Conservation (phyloP, 2,797 vertebrate species). For the Microchirus variegatus region DNA sequence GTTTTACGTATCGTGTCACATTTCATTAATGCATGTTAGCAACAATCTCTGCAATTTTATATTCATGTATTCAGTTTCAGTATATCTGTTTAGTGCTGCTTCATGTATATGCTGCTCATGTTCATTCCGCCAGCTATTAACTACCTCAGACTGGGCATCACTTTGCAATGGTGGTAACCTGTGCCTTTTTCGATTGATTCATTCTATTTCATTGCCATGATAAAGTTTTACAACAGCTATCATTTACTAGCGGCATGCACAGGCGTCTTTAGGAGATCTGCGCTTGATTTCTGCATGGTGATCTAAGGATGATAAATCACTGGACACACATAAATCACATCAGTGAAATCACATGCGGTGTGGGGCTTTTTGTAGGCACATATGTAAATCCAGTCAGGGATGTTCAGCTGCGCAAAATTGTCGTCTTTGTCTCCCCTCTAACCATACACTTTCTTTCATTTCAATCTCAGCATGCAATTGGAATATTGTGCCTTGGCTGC, state of each 20-base stretch:
- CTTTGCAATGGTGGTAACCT: slow-evolving; percentile 59
- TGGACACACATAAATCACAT: slow-evolving; percentile 65
- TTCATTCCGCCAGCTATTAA: slow-evolving; percentile 28
- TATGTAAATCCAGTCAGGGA: slow-evolving; percentile 71
- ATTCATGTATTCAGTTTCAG: not conserved
- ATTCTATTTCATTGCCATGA: slow-evolving; percentile 71
- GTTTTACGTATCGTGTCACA: no score
- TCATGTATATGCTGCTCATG: slow-evolving; percentile 13
- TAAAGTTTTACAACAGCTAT: slow-evolving; percentile 79
- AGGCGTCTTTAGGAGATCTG: slow-evolving; percentile 63
- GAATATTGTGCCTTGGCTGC: slow-evolving; percentile 78
- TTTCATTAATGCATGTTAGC: no score
- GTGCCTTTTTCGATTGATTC: slow-evolving; percentile 72
- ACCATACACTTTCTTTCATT: slow-evolving; percentile 76
- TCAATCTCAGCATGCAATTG: slow-evolving; percentile 74
- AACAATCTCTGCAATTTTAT: no score
- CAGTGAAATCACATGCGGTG: slow-evolving; percentile 52
- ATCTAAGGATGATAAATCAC: slow-evolving; percentile 76
- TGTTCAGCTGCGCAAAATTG: slow-evolving; percentile 63
- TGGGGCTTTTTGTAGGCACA: slow-evolving; percentile 47
- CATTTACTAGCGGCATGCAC: slow-evolving; percentile 70
- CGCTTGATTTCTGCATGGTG: slow-evolving; percentile 59
- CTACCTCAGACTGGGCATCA: slow-evolving; percentile 42
- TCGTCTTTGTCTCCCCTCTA: slow-evolving; percentile 69
- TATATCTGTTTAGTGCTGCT: not conserved